Percentiles rank a stretch among this genome's conserved stretches.
These are phyloP conservation scores for Kradibia gibbosae DNA, from an alignment of 1,140 invertebrate species.

Conservation along the genomic window DNA sequence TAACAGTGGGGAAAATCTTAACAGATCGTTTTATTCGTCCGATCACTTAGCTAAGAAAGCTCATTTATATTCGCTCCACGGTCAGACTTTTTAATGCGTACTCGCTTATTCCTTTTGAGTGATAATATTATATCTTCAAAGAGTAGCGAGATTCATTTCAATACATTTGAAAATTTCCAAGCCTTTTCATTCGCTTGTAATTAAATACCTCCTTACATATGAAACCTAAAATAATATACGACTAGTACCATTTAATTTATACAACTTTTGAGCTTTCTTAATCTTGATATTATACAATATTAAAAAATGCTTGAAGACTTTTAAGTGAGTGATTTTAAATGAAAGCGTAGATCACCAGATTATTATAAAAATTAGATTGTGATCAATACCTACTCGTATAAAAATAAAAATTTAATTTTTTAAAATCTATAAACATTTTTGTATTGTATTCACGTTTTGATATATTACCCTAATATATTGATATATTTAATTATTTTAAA, in stretches of 20 bases:
- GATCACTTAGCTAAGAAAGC: neutral
- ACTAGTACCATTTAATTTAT: neutral
- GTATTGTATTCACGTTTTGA: too few species aligned
- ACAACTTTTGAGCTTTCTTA: neutral
- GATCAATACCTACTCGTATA: too few species aligned
- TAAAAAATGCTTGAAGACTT: too few species aligned
- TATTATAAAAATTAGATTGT: too few species aligned
- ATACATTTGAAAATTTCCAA: conserved; percentile 14
- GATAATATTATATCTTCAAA: conserved; percentile 13
- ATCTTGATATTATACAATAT: neutral
- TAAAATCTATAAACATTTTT: too few species aligned
- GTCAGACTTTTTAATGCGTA: neutral
- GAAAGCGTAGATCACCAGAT: too few species aligned
- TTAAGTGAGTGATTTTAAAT: too few species aligned
- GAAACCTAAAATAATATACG: neutral
- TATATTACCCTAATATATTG: too few species aligned
- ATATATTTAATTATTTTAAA: too few species aligned
- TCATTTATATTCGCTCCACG: neutral
- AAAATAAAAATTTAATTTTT: too few species aligned
- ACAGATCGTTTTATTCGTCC: neutral
- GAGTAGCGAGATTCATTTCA: conserved; percentile 10
- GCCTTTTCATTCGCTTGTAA: neutral
- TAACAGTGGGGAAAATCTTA: too few species aligned
- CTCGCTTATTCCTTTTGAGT: neutral
- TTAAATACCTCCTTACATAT: neutral